Evolutionary conservation across 2,113 vertebrate genomes (phyloP).

Genomic region (Falco punctatus): DNA sequence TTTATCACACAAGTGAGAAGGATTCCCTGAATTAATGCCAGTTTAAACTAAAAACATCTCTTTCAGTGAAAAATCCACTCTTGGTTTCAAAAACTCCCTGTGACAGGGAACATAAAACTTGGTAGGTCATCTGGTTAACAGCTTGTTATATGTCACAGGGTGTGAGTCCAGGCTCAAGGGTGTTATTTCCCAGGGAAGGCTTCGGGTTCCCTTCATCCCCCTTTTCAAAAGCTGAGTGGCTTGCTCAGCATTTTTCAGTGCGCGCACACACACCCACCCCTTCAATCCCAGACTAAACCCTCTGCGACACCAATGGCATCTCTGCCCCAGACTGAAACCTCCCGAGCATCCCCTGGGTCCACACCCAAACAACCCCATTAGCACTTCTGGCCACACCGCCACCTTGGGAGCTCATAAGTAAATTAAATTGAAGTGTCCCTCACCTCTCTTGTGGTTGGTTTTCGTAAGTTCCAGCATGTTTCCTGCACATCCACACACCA

Average conservation of each 20-base stretch:
- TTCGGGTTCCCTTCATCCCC: neutral
- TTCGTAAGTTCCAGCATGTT: neutral
- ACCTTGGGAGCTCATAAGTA: neutral
- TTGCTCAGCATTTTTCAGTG: neutral
- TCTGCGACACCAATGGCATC: accelerated
- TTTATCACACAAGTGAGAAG: neutral
- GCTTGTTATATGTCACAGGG: neutral
- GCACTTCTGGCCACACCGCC: neutral
- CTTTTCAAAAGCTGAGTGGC: neutral
- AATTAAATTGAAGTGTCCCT: neutral
- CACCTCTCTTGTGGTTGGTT: neutral
- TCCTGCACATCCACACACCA: accelerated
- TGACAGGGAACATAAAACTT: neutral
- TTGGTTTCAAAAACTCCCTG: neutral
- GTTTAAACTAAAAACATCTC: neutral
- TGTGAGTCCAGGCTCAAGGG: neutral
- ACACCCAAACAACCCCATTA: neutral
- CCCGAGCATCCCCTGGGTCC: neutral
- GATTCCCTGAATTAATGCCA: neutral
- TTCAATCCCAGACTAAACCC: neutral
- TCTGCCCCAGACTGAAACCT: neutral
- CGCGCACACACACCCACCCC: accelerated
- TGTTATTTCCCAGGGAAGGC: neutral
- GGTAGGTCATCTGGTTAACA: neutral
- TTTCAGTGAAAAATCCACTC: neutral